A percentile compares a stretch with the other conserved stretches of the same genome.
phyloP scores from a whole-genome alignment of 2,797 vertebrate genomes.

The Silurus lanzhouensis region DNA sequence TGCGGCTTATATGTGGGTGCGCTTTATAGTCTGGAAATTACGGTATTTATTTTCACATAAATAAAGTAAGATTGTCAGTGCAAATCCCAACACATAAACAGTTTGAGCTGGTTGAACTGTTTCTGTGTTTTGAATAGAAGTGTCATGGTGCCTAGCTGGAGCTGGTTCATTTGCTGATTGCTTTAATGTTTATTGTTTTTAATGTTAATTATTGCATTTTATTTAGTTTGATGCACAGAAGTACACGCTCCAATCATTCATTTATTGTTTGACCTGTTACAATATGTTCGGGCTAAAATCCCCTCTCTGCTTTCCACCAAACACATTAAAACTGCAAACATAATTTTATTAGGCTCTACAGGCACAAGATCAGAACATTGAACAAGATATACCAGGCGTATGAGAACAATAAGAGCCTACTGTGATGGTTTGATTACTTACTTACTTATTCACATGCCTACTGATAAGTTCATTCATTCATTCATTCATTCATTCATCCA shows the following conservation, averaged over 20 bases:
- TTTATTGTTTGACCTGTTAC: neutral
- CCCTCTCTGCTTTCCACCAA: neutral
- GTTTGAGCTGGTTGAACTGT: neutral
- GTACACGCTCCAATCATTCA: neutral
- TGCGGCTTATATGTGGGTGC: too few species aligned
- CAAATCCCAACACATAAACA: neutral
- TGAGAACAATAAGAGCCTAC: neutral
- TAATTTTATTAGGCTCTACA: neutral
- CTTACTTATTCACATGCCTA: neutral
- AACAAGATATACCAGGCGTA: neutral
- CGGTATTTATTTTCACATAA: neutral
- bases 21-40: too few species aligned
- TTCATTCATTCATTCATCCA: neutral
- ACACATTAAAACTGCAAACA: neutral
- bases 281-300: neutral
- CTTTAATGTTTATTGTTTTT: neutral
- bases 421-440: neutral
- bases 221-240: neutral
- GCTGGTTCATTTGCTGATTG: neutral
- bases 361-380: neutral
- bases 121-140: neutral
- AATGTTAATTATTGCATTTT: neutral
- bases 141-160: neutral
- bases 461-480: neutral
- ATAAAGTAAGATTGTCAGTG: neutral